Base-by-base conservation (phyloP, 2,888 invertebrate genomes). In the Orgyia antiqua region DNA sequence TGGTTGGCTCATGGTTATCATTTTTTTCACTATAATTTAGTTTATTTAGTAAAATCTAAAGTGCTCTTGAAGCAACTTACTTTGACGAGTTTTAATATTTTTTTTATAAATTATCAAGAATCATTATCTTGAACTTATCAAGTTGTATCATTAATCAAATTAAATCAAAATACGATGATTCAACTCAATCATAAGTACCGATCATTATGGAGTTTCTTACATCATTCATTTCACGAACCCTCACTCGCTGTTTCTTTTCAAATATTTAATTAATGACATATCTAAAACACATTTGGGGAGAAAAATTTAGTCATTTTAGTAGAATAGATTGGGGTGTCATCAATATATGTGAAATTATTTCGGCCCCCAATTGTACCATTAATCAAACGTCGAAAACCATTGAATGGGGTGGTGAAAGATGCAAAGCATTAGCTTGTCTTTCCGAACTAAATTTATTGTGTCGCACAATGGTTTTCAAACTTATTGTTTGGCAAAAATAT, bases 401-500 rank as follows among this genome's bases (percentile, higher is more conserved):
- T 75, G 73, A 74, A 75, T 75, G 65, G 83, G 82, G 84, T 74
- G 82, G 67, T 51, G 78, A 79, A 69, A 71, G 69, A 69, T 69
- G 64, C 66, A 69, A 68, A 65, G 66, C 75, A 66, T 74, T 73
- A 67, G 68, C 68, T 72, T 71, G 68, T 76, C 71, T 75, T 68
- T 69, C 43, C 58, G 61, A 64, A 66, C 67, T 33, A 51, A 52
- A 52, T 71, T 73, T 68, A 72, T 70, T 64, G 62, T 64, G 53
- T 56, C 52, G 61, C 53, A 58, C 51, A 54, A 52, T 47, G 52
- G 54, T 51, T 50, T 35, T 25, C 47, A 52, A 52, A 53, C 45
- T 50, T 47, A 53, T 47, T 52, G 45, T 51, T 32, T 42, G 27
- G 27, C 1, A 36, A 36, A 51, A 46, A 41, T 38, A 38, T 38